Evolutionary conservation across 2,888 invertebrate species (phyloP), one percentile per base, ranked within the genome.

Genomic region (Caenorhabditis sulstoni): DNA sequence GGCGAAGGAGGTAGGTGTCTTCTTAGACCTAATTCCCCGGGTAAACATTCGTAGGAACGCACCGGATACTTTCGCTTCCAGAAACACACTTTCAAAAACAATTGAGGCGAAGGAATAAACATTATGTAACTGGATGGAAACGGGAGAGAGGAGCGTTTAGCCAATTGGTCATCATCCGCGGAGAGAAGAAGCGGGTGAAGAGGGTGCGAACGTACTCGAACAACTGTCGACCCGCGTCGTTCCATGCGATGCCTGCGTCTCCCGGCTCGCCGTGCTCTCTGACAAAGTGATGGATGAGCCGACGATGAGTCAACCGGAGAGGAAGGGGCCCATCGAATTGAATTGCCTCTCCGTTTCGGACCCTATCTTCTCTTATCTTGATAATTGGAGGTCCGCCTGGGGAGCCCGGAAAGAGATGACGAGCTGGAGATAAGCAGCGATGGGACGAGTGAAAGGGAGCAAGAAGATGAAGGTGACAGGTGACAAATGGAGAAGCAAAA

Each of bases 171-270:
- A 62, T 45, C 47, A 62, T 53, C 47, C 35, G 35, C 20, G 35
- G 29, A 16, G 67, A 59, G 23, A 23, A 11, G 41, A 41, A 41
- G 41, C 2, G 41, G 11, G 41, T 11, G 7, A 20, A 35, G 53
- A 47, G 62, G 71, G 71, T 71, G 71, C 64, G 71, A 64, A 71
- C 64, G 71, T 71, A 71, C 71, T 64, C 71, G 71, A 71, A 71
- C 71, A 71, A 71, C 71, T 71, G 71, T 64, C 71, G 47, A 53
- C 29, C 7, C 29, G n/a, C n/a, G n/a, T 29, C 29, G 29, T 29
- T 64, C 47, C 71, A 71, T 71, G 71, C 55, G 18, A 37, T 53
- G 35, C 35, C 62, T 57, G 49, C 50, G 44, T 45, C 61, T 71
- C 70, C 9, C 9, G 16, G 5, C 11, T 35, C 20, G 16, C 22